Evolutionary conservation across 2,797 vertebrate species (phyloP).

Genomic region (Paedocypris micromegethes): DNA sequence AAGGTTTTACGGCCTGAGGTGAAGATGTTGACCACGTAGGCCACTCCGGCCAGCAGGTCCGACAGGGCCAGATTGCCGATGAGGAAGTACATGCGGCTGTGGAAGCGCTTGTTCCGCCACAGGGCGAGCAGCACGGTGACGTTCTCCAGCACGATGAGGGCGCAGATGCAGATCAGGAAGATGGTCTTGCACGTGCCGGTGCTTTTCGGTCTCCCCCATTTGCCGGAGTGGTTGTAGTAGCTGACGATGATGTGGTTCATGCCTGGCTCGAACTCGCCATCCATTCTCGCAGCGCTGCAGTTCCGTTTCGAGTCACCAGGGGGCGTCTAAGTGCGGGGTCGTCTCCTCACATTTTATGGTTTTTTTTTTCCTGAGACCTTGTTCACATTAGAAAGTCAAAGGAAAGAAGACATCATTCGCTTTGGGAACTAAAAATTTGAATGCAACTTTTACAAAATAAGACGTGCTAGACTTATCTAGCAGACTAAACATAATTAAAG

Average conservation of each 20-base stretch:
- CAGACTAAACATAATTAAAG: too few species aligned
- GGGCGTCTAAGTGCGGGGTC: not conserved
- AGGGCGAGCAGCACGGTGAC: constrained; percentile 69
- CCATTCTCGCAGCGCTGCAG: constrained; percentile 51
- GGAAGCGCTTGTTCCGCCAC: constrained; percentile 74
- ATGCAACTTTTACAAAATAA: too few species aligned
- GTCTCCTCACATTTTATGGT: constrained; percentile 23
- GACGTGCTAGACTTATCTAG: too few species aligned
- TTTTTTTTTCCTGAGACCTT: not conserved
- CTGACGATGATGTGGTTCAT: constrained; percentile 64
- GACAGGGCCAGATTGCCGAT: constrained; percentile 76
- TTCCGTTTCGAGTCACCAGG: too few species aligned
- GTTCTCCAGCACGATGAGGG: constrained; percentile 73
- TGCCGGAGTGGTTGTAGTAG: constrained; percentile 73
- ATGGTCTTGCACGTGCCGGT: constrained; percentile 56
- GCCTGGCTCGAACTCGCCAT: constrained; percentile 52
- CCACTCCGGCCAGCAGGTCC: constrained; percentile 73
- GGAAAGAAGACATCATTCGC: not conserved
- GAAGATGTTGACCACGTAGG: constrained; percentile 73
- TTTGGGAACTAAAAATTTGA: not conserved
- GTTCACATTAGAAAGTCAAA: not conserved
- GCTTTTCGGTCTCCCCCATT: constrained; percentile 60
- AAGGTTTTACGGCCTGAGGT: constrained; percentile 69
- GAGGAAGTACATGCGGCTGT: constrained; percentile 75
- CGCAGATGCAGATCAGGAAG: constrained; percentile 66